phyloP scores from a whole-genome alignment of 2,113 vertebrate species.

The Haemorhous mexicanus region DNA sequence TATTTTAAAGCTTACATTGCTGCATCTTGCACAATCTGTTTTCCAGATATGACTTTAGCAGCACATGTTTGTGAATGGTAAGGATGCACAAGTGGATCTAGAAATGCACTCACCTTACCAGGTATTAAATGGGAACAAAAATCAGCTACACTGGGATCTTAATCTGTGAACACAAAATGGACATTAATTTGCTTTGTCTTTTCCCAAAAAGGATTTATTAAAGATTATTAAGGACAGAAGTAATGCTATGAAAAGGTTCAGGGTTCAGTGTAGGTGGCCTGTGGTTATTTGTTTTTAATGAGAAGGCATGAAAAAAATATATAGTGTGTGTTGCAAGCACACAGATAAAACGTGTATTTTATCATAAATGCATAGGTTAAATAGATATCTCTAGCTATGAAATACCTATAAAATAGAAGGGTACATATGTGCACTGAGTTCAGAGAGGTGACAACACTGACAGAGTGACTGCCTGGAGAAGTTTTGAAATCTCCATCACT shows the following conservation, averaged over 20 bases:
- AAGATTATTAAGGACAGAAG: neutral
- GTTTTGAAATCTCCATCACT: neutral
- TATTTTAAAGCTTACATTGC: neutral
- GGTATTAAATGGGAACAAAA: neutral
- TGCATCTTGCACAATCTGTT: neutral
- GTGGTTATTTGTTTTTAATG: neutral
- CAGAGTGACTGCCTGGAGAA: neutral
- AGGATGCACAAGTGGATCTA: neutral
- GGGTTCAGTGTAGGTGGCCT: neutral
- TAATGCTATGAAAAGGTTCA: neutral
- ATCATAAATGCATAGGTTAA: neutral
- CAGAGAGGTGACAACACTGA: neutral
- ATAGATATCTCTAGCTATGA: neutral
- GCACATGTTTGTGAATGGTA: neutral
- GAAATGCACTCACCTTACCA: neutral
- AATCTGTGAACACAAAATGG: neutral
- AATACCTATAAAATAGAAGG: neutral
- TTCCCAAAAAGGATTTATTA: neutral
- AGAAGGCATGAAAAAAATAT: neutral
- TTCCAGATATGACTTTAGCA: neutral
- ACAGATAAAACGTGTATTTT: neutral
- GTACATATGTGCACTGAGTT: rapidly evolving
- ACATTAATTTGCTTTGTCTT: neutral
- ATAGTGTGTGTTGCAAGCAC: neutral
- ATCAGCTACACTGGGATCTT: neutral